These are phyloP conservation scores for Onychomys arenicola DNA, from an alignment of 2,797 vertebrate species.

Conservation along the genomic window DNA sequence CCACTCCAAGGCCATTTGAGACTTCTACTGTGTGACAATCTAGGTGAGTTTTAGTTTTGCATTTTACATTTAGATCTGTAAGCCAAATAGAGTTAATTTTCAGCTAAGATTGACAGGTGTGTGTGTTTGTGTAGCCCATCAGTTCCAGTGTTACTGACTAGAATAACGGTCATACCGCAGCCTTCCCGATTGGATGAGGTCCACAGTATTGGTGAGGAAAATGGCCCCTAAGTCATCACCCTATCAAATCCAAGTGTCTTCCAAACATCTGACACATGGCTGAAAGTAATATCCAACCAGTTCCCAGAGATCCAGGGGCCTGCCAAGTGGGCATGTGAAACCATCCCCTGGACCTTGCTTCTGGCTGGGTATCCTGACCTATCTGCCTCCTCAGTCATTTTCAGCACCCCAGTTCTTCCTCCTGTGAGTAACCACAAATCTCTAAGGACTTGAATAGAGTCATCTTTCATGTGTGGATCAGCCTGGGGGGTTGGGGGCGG, in stretches of 20 bases:
- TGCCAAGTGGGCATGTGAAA: background rate
- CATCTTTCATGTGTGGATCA: background rate
- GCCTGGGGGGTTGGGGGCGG: no score
- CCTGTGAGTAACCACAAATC: background rate
- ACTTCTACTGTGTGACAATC: background rate
- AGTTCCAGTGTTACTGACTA: background rate
- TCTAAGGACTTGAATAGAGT: background rate
- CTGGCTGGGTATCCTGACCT: background rate
- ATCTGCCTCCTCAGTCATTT: rapidly evolving
- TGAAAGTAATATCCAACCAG: background rate
- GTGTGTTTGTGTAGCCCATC: no score
- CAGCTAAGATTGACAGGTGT: background rate
- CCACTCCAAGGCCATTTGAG: background rate
- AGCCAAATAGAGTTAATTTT: background rate
- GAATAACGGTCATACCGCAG: no score
- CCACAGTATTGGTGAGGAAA: background rate
- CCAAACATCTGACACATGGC: background rate
- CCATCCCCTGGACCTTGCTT: background rate
- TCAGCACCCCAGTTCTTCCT: no score
- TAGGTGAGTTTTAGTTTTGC: background rate
- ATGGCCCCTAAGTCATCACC: background rate
- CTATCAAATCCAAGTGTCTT: background rate
- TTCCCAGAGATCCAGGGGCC: background rate
- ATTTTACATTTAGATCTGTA: background rate
- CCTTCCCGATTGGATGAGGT: background rate